A percentile compares a stretch with the other conserved stretches of the same genome.
phyloP scores from a whole-genome alignment of 2,797 vertebrate genomes.

The Leptodactylus fallax region DNA sequence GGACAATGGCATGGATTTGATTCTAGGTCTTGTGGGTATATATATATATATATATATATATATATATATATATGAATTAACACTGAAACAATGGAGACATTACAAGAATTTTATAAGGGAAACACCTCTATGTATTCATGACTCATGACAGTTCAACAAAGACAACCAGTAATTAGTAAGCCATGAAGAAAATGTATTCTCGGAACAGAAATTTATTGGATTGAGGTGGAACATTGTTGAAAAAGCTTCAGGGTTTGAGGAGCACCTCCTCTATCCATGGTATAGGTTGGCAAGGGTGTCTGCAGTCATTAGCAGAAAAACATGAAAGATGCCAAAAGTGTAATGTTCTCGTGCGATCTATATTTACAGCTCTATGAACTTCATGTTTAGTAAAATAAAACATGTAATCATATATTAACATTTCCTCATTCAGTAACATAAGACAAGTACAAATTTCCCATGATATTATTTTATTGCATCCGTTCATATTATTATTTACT shows the following conservation, averaged over 20 bases:
- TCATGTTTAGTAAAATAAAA: not conserved
- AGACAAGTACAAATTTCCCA: not conserved
- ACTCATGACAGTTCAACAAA: constrained; percentile 49
- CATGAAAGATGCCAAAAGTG: constrained; percentile 7
- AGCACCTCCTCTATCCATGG: constrained; percentile 13
- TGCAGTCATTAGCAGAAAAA: not conserved
- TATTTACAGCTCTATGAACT: not conserved
- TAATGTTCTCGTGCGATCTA: not conserved
- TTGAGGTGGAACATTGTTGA: constrained; percentile 35
- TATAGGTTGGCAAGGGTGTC: not conserved
- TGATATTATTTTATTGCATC: not conserved
- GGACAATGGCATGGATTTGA: too few relatives aligned
- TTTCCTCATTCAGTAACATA: not conserved
- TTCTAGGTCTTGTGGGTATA: not conserved
- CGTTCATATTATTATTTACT: not conserved
- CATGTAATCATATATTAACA: not conserved
- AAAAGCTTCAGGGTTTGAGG: constrained; percentile 27
- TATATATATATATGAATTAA: constrained; percentile 8
- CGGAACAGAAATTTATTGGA: constrained; percentile 38
- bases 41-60: not conserved
- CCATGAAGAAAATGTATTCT: constrained; percentile 41
- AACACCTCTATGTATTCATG: constrained; percentile 37
- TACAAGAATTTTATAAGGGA: constrained; percentile 35
- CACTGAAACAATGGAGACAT: constrained; percentile 37
- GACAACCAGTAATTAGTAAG: constrained; percentile 54